Evolutionary conservation across 35 echinoderm and acorn worm genomes (phyloP).

Genomic region (Diadema setosum): DNA sequence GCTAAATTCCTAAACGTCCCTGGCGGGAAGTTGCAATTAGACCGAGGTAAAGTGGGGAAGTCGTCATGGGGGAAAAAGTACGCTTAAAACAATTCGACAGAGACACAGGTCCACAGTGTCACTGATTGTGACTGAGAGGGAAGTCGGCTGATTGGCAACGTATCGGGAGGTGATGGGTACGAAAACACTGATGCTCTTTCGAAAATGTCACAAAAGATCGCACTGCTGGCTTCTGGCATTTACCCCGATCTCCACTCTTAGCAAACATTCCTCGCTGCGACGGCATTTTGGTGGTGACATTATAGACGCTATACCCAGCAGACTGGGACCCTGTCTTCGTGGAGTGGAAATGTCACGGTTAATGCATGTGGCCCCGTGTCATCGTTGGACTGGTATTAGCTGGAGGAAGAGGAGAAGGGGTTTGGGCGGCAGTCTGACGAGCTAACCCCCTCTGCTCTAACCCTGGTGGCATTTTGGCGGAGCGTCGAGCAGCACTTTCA

Average conservation of each 20-base stretch:
- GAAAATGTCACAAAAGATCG: constrained; percentile 19
- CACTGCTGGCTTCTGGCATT: constrained; percentile 15
- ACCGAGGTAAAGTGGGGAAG: too few species aligned
- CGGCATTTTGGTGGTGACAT: neutral
- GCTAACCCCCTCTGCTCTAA: neutral
- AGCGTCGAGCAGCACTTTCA: neutral
- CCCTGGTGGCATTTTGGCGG: constrained; percentile 4
- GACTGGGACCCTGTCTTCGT: neutral
- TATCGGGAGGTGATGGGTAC: constrained; percentile 11
- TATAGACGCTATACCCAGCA: neutral
- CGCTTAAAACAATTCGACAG: too few species aligned
- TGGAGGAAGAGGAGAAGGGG: too few species aligned
- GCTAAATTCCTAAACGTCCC: too few species aligned
- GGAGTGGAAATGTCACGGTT: neutral
- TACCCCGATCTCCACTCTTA: neutral
- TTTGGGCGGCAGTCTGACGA: neutral
- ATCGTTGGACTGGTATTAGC: neutral
- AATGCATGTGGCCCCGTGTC: neutral
- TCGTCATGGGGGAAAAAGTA: too few species aligned
- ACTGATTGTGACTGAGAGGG: constrained; percentile 7
- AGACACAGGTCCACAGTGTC: too few species aligned
- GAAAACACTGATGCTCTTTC: constrained; percentile 28
- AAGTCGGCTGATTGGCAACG: constrained; percentile 8
- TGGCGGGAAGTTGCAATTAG: too few species aligned
- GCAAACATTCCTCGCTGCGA: neutral